phyloP scores from a whole-genome alignment of 2,113 vertebrate species.

The Petrocephalus zakoni region DNA sequence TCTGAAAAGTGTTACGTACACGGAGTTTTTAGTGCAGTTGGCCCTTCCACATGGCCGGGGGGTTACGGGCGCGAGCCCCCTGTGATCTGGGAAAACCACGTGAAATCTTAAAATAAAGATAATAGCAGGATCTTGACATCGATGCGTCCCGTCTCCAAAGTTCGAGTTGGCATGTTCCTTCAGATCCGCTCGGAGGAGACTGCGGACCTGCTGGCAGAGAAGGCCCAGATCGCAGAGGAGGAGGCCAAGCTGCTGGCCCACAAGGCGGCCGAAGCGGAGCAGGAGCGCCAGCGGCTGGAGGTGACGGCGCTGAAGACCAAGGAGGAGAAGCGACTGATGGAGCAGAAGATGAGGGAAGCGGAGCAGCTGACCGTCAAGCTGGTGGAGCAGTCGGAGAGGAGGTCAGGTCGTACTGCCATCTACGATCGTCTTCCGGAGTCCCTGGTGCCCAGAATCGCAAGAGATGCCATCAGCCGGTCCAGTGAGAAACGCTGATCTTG shows the following conservation, averaged over 20 bases:
- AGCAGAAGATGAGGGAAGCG: conserved; percentile 89
- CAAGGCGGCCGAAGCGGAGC: conserved; percentile 84
- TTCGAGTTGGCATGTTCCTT: neutral
- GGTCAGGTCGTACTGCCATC: conserved; percentile 49
- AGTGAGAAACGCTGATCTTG: neutral
- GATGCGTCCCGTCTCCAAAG: neutral
- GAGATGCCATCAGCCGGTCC: neutral
- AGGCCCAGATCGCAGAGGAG: conserved; percentile 87
- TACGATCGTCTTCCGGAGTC: neutral
- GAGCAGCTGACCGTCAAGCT: conserved; percentile 84
- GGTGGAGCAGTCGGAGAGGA: conserved; percentile 83
- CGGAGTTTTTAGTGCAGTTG: neutral
- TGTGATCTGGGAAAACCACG: too few relatives aligned
- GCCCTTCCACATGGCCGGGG: neutral
- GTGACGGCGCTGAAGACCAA: conserved; percentile 81
- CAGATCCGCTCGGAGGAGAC: conserved; percentile 83
- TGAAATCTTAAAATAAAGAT: neutral
- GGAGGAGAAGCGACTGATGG: conserved; percentile 85
- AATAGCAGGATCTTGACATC: neutral
- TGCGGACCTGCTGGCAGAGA: conserved; percentile 83
- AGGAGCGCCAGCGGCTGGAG: conserved; percentile 80
- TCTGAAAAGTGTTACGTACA: neutral
- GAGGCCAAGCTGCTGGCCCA: conserved; percentile 87
- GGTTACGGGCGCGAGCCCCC: neutral
- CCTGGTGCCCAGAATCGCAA: neutral